Evolutionary conservation across 2,888 invertebrate genomes (phyloP).

Genomic region (Pseudoips prasinana): DNA sequence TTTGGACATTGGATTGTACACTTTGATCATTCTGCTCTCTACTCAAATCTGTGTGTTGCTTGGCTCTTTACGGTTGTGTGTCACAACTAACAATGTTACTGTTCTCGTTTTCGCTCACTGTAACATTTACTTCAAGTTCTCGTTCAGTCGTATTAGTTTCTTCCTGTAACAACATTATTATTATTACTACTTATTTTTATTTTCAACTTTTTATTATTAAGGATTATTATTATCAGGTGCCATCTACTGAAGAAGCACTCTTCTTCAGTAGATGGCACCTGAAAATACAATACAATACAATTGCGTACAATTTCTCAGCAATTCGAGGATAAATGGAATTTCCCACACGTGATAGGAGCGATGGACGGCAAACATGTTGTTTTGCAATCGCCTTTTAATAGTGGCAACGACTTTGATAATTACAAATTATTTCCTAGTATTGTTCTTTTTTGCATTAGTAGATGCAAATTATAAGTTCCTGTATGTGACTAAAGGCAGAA

Average conservation of each 20-base stretch:
- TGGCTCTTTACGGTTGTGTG: slow-evolving; percentile 16
- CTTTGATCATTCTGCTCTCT: slow-evolving; percentile 9
- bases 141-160: slow-evolving; percentile 21
- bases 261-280: too few species aligned
- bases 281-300: too few species aligned
- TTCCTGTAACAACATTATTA: slow-evolving; percentile 22
- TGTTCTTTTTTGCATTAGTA: too few species aligned
- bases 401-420: slow-evolving; percentile 33
- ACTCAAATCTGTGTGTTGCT: slow-evolving; percentile 16
- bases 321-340: slow-evolving; percentile 41
- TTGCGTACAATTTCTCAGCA: slow-evolving; percentile 30
- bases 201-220: slow-evolving; percentile 12
- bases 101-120: slow-evolving; percentile 24
- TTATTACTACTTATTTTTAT: slow-evolving; percentile 14
- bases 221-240: slow-evolving; percentile 21
- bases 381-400: slow-evolving; percentile 34
- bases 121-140: slow-evolving; percentile 16
- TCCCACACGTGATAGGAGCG: slow-evolving; percentile 41
- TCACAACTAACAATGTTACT: slow-evolving; percentile 19
- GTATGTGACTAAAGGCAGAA: too few species aligned
- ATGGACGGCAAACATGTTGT: slow-evolving; percentile 45
- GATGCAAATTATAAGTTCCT: slow-evolving; percentile 38
- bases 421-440: too few species aligned
- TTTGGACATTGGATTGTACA: slow-evolving; percentile 22
- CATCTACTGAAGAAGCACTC: slow-evolving; percentile 26